Evolutionary conservation across 2,888 invertebrate genomes (phyloP).

Genomic region (Idaea straminata): DNA sequence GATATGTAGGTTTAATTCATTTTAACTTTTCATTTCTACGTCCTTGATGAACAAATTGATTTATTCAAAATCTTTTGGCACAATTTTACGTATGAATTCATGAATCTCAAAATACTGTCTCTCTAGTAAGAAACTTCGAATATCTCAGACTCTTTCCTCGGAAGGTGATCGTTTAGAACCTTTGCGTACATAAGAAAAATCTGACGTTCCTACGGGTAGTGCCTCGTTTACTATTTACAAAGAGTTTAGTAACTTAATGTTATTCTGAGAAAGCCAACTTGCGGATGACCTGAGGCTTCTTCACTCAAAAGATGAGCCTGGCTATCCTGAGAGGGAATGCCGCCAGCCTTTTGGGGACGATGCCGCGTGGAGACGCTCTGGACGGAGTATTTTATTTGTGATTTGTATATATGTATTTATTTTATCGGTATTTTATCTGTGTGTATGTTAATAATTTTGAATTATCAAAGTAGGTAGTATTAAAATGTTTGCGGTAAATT

Average conservation of each 20-base stretch:
- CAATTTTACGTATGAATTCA: slow-evolving; percentile 21
- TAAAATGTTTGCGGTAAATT: too few relatives aligned
- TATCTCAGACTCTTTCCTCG: slow-evolving; percentile 27
- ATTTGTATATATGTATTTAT: too few relatives aligned
- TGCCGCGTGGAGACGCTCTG: too few relatives aligned
- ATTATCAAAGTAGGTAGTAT: too few relatives aligned
- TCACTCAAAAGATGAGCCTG: too few relatives aligned
- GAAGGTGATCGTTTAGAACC: slow-evolving; percentile 40
- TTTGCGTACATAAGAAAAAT: slow-evolving; percentile 31
- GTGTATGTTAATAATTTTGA: too few relatives aligned
- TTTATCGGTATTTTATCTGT: too few relatives aligned
- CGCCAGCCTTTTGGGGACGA: too few relatives aligned
- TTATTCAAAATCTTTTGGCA: not conserved
- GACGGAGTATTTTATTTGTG: too few relatives aligned
- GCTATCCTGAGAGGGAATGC: too few relatives aligned
- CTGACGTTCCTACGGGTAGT: slow-evolving; percentile 42
- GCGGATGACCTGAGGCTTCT: not conserved
- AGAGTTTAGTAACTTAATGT: slow-evolving; percentile 14
- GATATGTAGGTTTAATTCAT: not conserved
- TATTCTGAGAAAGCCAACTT: not conserved
- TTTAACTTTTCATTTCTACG: not conserved
- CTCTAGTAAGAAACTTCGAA: slow-evolving; percentile 27
- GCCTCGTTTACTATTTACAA: slow-evolving; percentile 16
- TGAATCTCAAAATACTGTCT: slow-evolving; percentile 29
- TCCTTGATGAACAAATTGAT: not conserved